Percentiles rank a stretch among this genome's conserved stretches.
phyloP scores from a whole-genome alignment of 2,888 invertebrate species.

The Andricus quercusramuli region DNA sequence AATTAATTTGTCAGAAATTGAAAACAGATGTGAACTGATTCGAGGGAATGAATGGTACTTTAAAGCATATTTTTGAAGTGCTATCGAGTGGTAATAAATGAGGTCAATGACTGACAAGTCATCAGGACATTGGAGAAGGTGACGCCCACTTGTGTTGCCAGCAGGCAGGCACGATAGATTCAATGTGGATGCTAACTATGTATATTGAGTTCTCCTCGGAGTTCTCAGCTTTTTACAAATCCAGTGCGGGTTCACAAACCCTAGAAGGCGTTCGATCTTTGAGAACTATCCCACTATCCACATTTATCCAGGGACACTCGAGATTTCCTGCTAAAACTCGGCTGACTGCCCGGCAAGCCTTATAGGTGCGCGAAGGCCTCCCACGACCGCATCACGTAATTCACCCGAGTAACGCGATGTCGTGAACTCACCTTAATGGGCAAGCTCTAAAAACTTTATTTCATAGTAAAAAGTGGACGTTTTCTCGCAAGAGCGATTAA shows the following conservation, averaged over 20 bases:
- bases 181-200: slow-evolving; percentile 3
- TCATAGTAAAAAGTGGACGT: slow-evolving; percentile 25
- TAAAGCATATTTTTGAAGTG: not conserved
- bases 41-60: not conserved
- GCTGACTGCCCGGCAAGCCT: slow-evolving; percentile 21
- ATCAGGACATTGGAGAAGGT: slow-evolving; percentile 40
- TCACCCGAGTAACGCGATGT: slow-evolving; percentile 45
- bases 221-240: slow-evolving; percentile 40
- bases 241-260: slow-evolving; percentile 24
- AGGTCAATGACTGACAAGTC: slow-evolving; percentile 13
- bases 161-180: slow-evolving; percentile 49
- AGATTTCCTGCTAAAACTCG: slow-evolving; percentile 40
- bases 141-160: slow-evolving; percentile 55
- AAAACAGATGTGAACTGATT: not conserved
- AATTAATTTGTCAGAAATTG: slow-evolving; percentile 1
- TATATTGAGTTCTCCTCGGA: slow-evolving; percentile 44
- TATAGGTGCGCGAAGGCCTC: slow-evolving; percentile 31
- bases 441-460: slow-evolving; percentile 52
- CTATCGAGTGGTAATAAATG: not conserved
- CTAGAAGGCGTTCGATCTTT: slow-evolving; percentile 36
- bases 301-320: slow-evolving; percentile 4
- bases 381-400: slow-evolving; percentile 49
- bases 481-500: not conserved
- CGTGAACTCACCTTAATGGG: slow-evolving; percentile 51
- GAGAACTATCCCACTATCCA: slow-evolving; percentile 28